phyloP scores from a whole-genome alignment of 2,113 vertebrate species.

The Callionymus lyra region DNA sequence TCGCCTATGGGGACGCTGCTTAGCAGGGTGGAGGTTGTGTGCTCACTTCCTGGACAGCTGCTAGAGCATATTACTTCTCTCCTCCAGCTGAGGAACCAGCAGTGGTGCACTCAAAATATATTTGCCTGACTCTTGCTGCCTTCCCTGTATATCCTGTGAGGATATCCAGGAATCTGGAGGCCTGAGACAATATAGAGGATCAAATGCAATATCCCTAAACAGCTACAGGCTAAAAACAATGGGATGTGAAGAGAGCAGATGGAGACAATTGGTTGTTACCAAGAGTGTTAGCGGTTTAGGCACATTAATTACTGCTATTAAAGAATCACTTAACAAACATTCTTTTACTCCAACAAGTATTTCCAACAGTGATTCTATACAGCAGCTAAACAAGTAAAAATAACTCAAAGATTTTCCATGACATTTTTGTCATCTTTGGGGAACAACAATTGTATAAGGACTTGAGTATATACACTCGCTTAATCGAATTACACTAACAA shows the following conservation, averaged over 20 bases:
- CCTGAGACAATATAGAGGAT: conserved; percentile 25
- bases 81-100: conserved; percentile 17
- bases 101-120: conserved; percentile 15
- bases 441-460: too few species aligned
- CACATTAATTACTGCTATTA: too few species aligned
- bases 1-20: conserved; percentile 5
- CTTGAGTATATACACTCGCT: too few species aligned
- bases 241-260: conserved; percentile 10
- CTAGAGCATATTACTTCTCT: conserved; percentile 1
- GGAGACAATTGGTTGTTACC: too few species aligned
- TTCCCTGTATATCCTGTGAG: conserved; percentile 42
- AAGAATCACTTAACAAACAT: too few species aligned
- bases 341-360: too few species aligned
- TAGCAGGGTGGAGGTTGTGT: conserved; percentile 14
- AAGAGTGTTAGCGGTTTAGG: too few species aligned
- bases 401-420: too few species aligned
- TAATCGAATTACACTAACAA: too few species aligned
- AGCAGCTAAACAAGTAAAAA: too few species aligned
- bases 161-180: conserved; percentile 45
- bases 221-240: conserved; percentile 13
- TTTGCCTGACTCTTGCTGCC: conserved; percentile 8
- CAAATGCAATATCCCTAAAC: conserved; percentile 24
- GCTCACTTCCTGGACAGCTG: conserved; percentile 42
- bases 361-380: too few species aligned
- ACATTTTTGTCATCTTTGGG: too few species aligned